A percentile compares a stretch with the other conserved stretches of the same genome.
phyloP scores from a whole-genome alignment of 2,113 vertebrate species.

The Taxidea taxus region DNA sequence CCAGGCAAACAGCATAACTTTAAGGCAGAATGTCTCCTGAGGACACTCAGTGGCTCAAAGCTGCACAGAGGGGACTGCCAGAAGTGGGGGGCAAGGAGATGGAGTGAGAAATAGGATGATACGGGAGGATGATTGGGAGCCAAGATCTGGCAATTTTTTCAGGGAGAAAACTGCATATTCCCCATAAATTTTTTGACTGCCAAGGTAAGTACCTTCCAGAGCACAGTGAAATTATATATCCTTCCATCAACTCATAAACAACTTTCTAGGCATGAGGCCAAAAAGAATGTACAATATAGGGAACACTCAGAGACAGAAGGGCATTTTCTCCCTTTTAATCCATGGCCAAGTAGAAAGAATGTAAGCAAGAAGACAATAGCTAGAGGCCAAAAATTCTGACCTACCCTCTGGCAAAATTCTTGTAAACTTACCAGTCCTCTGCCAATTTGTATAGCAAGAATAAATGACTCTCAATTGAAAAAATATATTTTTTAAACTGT shows the following conservation, averaged over 20 bases:
- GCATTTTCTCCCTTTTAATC: conserved; percentile 39
- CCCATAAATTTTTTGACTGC: conserved; percentile 49
- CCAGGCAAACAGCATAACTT: conserved; percentile 23
- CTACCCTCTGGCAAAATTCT: not conserved
- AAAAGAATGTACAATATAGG: conserved; percentile 45
- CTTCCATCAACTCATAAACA: conserved; percentile 57
- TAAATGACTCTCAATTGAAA: conserved; percentile 10
- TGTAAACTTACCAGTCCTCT: conserved; percentile 17
- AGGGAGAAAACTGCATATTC: conserved; percentile 31
- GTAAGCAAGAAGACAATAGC: conserved; percentile 11
- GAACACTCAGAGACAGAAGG: conserved; percentile 9
- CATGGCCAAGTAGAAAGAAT: not conserved
- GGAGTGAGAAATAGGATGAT: conserved; percentile 12
- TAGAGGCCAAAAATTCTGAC: conserved; percentile 10
- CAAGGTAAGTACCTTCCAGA: conserved; percentile 23
- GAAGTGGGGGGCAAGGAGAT: not conserved
- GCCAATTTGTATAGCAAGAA: not conserved
- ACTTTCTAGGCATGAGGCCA: conserved; percentile 1
- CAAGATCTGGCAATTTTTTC: conserved; percentile 33
- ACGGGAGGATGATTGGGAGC: not conserved
- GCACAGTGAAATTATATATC: conserved; percentile 43
- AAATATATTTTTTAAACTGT: not conserved
- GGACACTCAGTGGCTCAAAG: conserved; percentile 29
- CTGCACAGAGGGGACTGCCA: not conserved
- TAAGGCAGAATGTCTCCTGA: conserved; percentile 57